These are phyloP conservation scores for Drosophila lacicola DNA, from an alignment of 2,888 invertebrate genomes.

Conservation along the genomic window DNA sequence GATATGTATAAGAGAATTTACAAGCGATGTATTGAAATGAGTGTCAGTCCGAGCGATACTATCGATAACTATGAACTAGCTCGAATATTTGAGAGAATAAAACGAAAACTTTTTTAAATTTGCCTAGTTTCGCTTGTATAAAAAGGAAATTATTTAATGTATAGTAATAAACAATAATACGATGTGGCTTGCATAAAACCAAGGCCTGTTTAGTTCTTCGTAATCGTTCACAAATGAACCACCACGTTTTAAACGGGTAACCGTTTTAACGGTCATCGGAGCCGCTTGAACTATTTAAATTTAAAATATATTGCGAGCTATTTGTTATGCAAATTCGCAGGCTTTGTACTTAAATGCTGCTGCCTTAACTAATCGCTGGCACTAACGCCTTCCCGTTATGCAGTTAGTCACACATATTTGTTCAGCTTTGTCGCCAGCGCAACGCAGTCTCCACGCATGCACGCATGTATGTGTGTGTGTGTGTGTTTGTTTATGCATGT, in stretches of 20 bases:
- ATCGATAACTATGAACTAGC: conserved; percentile 21
- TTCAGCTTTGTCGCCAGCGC: conserved; percentile 5
- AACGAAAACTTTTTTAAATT: background rate
- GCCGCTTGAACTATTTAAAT: no score
- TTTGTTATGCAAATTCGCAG: background rate
- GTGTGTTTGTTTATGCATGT: background rate
- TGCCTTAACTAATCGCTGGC: conserved; percentile 27
- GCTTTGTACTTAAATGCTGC: conserved; percentile 1
- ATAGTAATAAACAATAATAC: no score
- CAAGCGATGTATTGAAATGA: conserved; percentile 5
- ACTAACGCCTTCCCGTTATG: conserved; percentile 33
- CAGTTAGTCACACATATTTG: conserved; percentile 41
- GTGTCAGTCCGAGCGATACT: conserved; percentile 4
- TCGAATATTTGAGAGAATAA: background rate
- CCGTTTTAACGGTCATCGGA: background rate
- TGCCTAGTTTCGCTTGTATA: no score
- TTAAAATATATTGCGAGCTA: no score
- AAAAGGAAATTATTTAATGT: no score
- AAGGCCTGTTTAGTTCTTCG: no score
- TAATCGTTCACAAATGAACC: background rate
- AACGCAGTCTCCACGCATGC: background rate
- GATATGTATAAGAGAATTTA: background rate
- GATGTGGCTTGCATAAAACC: no score
- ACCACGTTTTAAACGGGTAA: background rate
- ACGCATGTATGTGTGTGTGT: background rate